Conservation (phyloP, 2,888 invertebrate species). For the Hermaeophaga mercurialis region DNA sequence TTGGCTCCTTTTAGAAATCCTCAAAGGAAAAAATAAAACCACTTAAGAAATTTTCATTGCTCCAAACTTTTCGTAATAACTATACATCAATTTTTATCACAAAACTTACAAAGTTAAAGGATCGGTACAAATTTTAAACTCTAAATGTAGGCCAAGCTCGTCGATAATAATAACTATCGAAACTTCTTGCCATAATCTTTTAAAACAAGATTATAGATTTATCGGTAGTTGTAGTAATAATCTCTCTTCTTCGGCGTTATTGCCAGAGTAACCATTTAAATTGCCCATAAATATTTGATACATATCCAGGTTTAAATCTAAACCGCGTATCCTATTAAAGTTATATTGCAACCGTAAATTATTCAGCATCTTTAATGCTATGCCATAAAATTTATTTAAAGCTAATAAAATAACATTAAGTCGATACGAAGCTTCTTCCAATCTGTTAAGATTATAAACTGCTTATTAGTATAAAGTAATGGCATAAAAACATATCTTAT, state of each 20-base stretch:
- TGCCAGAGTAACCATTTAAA: conserved; percentile 9
- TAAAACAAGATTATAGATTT: not conserved
- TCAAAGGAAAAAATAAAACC: too few relatives aligned
- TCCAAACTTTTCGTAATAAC: not conserved
- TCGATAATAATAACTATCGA: not conserved
- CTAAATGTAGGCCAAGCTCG: not conserved
- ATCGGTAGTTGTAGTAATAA: not conserved
- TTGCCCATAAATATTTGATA: conserved; percentile 18
- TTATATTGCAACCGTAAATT: conserved; percentile 6
- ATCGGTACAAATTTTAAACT: not conserved
- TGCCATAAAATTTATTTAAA: not conserved
- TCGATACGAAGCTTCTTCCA: too few relatives aligned
- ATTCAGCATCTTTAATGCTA: not conserved
- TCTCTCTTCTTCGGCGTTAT: conserved; percentile 6
- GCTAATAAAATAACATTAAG: too few relatives aligned
- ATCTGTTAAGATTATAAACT: too few relatives aligned
- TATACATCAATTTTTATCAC: not conserved
- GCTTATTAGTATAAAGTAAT: too few relatives aligned
- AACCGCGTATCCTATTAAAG: conserved; percentile 7
- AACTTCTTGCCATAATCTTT: conserved; percentile 2
- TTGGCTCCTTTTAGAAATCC: too few relatives aligned
- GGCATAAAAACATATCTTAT: too few relatives aligned
- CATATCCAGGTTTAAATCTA: conserved; percentile 6
- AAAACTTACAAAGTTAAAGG: not conserved
- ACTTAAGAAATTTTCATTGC: not conserved